These are phyloP conservation scores for Bedellia somnulentella DNA, from an alignment of 2,888 invertebrate species.

Conservation along the genomic window DNA sequence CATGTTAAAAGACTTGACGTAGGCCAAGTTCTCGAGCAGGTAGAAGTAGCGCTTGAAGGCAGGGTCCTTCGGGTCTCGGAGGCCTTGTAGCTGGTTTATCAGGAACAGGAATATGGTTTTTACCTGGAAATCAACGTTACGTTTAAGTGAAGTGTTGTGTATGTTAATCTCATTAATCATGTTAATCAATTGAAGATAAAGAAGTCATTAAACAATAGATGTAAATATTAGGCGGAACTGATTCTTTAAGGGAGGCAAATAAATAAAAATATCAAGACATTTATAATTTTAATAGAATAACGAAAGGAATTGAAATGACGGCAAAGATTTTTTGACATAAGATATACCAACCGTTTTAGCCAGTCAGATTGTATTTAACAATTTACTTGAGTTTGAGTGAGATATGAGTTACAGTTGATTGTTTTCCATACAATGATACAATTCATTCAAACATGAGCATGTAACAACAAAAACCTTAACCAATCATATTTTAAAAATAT, in stretches of 20 bases:
- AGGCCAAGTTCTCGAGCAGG: conserved; percentile 92
- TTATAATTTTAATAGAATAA: neutral
- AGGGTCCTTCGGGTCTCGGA: conserved; percentile 95
- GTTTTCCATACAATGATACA: no score
- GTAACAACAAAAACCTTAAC: no score
- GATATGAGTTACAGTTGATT: no score
- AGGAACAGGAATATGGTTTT: conserved; percentile 91
- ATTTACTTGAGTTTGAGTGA: no score
- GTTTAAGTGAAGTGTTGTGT: conserved; percentile 16
- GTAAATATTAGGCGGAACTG: neutral
- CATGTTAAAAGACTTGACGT: conserved; percentile 98
- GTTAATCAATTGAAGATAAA: no score
- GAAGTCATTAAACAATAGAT: neutral
- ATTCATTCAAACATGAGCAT: no score
- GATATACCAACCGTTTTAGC: no score
- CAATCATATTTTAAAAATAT: no score
- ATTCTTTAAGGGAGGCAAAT: neutral
- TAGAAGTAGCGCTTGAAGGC: conserved; percentile 98
- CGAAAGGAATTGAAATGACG: no score
- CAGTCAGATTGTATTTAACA: no score
- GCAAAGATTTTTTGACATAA: no score
- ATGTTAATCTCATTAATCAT: no score
- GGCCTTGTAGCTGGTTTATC: conserved; percentile 88
- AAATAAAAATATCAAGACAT: neutral
- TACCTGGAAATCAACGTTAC: conserved; percentile 24